These are phyloP conservation scores for Adineta ricciae DNA, from an alignment of 2,888 invertebrate genomes.

Conservation along the genomic window DNA sequence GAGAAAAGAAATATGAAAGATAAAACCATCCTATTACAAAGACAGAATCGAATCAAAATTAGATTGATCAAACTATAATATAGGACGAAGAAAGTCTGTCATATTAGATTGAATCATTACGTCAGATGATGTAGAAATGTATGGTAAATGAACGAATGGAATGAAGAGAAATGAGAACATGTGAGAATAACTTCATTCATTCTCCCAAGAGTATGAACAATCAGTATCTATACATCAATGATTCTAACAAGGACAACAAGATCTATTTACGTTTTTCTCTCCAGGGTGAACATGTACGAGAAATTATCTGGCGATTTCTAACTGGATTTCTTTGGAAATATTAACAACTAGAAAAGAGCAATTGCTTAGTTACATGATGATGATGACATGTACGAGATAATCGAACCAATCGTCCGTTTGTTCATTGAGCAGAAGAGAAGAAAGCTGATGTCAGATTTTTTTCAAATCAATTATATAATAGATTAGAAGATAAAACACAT, in stretches of 20 bases:
- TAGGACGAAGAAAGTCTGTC: background rate
- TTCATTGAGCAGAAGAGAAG: background rate
- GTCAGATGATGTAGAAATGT: background rate
- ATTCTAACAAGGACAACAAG: background rate
- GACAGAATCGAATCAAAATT: background rate
- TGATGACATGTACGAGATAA: background rate
- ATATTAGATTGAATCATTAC: background rate
- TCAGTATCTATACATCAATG: background rate
- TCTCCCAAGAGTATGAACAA: background rate
- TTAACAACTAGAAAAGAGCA: background rate
- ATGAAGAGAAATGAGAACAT: background rate
- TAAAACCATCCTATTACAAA: background rate
- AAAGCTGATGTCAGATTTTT: background rate
- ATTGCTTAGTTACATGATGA: background rate
- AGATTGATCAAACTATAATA: background rate
- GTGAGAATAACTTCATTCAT: background rate
- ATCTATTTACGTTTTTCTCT: background rate
- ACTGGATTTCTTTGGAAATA: background rate
- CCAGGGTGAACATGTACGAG: background rate
- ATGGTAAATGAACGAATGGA: too few species aligned
- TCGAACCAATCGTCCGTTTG: background rate
- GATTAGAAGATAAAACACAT: background rate
- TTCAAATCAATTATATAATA: background rate
- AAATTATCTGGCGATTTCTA: background rate
- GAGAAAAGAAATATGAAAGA: background rate